Percentiles rank a stretch among this genome's conserved stretches.
phyloP scores from a whole-genome alignment of 2,797 vertebrate genomes.

The Molossus alvarezi region DNA sequence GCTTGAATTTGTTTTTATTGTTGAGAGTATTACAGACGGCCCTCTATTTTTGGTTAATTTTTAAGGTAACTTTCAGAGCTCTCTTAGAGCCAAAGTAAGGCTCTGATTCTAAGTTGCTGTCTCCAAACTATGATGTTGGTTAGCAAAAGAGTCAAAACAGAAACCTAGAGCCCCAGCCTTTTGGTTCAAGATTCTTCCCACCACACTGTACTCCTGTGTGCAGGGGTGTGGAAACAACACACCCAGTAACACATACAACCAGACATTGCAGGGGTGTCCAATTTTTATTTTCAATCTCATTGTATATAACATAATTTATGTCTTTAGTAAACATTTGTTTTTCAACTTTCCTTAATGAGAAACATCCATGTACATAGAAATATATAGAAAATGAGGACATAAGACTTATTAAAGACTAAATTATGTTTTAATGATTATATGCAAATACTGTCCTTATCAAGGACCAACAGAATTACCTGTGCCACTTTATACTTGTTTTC shows the following conservation, averaged over 20 bases:
- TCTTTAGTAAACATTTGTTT: constrained; percentile 42
- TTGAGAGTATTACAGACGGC: no score
- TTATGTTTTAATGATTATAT: not conserved
- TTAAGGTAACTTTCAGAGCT: not conserved
- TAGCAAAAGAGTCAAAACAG: not conserved
- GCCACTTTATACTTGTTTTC: not conserved
- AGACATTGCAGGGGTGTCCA: not conserved
- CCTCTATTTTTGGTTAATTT: constrained; percentile 18
- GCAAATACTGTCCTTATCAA: constrained; percentile 1
- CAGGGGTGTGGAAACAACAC: not conserved
- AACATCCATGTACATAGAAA: constrained; percentile 2
- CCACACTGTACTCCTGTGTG: not conserved
- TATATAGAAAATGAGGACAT: not conserved
- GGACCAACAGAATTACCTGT: not conserved
- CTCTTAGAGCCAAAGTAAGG: not conserved
- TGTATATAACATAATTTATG: not conserved
- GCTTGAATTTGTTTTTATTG: not conserved
- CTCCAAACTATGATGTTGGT: not conserved
- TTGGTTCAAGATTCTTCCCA: not conserved
- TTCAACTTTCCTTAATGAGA: not conserved
- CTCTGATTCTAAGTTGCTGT: constrained; percentile 33
- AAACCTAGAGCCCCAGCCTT: not conserved
- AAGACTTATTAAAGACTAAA: constrained; percentile 4
- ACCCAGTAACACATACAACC: no score
- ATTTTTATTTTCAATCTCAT: not conserved